A percentile compares a stretch with the other conserved stretches of the same genome.
Conservation (phyloP, 2,888 invertebrate species). For the Leucozona laternaria region DNA sequence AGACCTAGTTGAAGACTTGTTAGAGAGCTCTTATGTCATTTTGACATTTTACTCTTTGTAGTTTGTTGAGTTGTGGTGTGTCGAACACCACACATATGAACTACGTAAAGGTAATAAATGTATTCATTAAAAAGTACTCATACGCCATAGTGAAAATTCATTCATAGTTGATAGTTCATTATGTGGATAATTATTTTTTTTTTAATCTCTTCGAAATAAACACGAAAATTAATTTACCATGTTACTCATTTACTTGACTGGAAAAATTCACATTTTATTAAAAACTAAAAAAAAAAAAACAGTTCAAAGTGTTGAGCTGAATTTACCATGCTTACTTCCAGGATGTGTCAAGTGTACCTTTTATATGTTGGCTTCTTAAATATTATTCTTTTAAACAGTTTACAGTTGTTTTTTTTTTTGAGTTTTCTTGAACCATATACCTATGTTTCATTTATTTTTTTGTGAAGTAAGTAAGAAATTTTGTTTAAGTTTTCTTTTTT, state of each 20-base stretch:
- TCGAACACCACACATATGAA: no score
- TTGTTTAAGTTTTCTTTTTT: neutral
- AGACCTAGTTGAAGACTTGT: no score
- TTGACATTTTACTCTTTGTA: no score
- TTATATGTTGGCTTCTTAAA: neutral
- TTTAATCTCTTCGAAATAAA: no score
- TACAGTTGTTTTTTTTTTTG: neutral
- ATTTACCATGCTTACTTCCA: neutral
- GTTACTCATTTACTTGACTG: neutral
- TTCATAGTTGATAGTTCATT: no score
- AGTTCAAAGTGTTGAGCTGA: neutral
- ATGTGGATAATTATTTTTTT: no score
- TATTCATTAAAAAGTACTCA: neutral
- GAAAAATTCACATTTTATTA: neutral
- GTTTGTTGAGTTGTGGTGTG: no score
- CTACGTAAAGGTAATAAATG: no score
- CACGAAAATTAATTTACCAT: no score
- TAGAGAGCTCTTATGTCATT: no score
- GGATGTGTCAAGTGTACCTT: neutral
- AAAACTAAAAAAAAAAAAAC: neutral
- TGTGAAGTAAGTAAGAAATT: neutral
- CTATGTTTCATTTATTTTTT: neutral
- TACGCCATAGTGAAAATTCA: no score
- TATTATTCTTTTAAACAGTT: neutral
- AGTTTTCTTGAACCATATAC: neutral